A percentile compares a stretch with the other conserved stretches of the same genome.
Conservation (phyloP, 2,888 invertebrate species). For the Mythimna pallens region DNA sequence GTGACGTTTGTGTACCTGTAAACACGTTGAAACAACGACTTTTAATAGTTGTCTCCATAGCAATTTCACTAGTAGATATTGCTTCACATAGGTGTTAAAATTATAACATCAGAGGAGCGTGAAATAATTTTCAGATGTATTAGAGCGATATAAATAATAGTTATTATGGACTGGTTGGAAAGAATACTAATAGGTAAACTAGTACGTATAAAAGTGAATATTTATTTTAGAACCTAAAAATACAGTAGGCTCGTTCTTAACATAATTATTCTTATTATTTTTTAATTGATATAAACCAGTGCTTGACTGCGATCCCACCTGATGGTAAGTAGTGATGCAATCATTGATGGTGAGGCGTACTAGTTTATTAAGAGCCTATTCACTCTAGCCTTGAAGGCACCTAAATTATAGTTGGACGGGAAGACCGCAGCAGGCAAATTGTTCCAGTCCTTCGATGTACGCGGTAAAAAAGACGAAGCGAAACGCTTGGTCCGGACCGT, state of each 20-base stretch:
- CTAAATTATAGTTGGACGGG: too few species aligned
- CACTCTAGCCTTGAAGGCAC: too few species aligned
- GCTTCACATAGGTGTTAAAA: conserved; percentile 9
- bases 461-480: too few species aligned
- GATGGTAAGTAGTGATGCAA: too few species aligned
- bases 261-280: too few species aligned
- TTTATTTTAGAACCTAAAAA: not conserved
- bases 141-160: not conserved
- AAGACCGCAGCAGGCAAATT: too few species aligned
- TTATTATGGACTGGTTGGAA: not conserved
- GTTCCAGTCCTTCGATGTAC: too few species aligned
- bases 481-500: too few species aligned
- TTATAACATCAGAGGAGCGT: not conserved
- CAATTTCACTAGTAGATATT: conserved; percentile 30
- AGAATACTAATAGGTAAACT: not conserved
- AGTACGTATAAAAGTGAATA: not conserved
- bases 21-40: conserved; percentile 2
- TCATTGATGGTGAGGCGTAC: too few species aligned
- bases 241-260: not conserved
- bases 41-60: not conserved
- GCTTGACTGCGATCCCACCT: too few species aligned
- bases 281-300: too few species aligned
- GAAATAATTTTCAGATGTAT: not conserved
- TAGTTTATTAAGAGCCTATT: too few species aligned
- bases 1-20: conserved; percentile 8